Evolutionary conservation across 2,797 vertebrate species (phyloP), one percentile per base, ranked within the genome.

Genomic region (Pygocentrus nattereri): DNA sequence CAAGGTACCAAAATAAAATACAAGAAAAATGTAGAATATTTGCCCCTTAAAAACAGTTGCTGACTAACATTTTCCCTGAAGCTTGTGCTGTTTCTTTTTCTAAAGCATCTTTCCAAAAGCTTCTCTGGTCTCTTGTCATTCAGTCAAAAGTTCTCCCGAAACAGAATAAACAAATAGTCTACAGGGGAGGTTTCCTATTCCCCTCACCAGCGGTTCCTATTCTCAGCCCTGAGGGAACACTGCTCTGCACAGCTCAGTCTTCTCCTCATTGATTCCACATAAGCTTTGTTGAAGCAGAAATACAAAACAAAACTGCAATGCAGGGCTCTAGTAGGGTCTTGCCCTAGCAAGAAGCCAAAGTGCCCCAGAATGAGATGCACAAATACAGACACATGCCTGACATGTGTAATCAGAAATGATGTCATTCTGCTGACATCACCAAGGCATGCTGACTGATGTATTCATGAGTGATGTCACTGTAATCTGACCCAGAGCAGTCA

Each of bases 391-490:
- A 44, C 64, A 21, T 47, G 72, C 21, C 74, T 85, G 76, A 62
- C 76, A 81, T 47, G n/a, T 50, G 76, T 38, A 16, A 56, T 76
- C 80, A 70, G 62, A 50, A 67, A 68, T 77, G 69, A 82, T 79
- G 76, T 82, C 71, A 85, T 82, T 83, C 69, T 74, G 64, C 41
- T 79, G 70, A 50, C 59, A 83, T 81, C 77, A 80, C 44, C 52
- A 64, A 74, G 23, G 62, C 59, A 69, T 75, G 73, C 76, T 59
- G 47, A 77, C 71, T 82, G 77, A 78, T 76, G 82, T 65, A 81
- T 82, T 84, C 82, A 86, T 75, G 82, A 80, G 77, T 73, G 41
- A 86, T 85, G 72, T 79, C 72, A 77, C 41, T 80, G 62, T 56
- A 79, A 86, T 65, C 62, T 84, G 72, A 87, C 82, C 73, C 74